Conservation (phyloP, 2,888 invertebrate genomes). For the Amphipoea oculea region DNA sequence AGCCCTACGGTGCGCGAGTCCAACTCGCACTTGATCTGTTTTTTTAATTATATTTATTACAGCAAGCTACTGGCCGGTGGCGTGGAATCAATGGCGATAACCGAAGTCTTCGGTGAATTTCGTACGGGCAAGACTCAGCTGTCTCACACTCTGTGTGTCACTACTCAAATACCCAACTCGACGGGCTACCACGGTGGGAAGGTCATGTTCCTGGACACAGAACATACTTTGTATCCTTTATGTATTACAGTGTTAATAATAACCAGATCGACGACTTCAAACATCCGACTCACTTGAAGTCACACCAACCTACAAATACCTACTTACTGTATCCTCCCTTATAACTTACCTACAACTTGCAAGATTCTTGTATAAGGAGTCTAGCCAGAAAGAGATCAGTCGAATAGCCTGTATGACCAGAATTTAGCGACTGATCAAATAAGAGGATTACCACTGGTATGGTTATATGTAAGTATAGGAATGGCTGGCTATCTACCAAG, state of each 20-base stretch:
- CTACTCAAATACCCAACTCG: conserved; percentile 93
- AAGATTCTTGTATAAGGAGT: background rate
- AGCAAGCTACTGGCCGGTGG: conserved; percentile 95
- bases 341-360: background rate
- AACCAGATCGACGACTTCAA: background rate
- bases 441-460: background rate
- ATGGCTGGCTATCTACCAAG: too few relatives aligned
- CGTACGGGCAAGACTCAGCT: conserved; percentile 95
- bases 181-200: conserved; percentile 94
- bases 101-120: conserved; percentile 96
- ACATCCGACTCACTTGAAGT: background rate
- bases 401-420: background rate
- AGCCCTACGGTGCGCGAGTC: too few relatives aligned
- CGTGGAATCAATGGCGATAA: conserved; percentile 95
- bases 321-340: background rate
- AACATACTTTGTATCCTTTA: conserved; percentile 95
- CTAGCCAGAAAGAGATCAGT: background rate
- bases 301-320: background rate
- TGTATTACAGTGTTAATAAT: background rate
- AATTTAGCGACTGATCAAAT: background rate
- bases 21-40: too few relatives aligned
- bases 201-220: conserved; percentile 95
- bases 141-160: conserved; percentile 95
- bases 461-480: too few relatives aligned
- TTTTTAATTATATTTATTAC: conserved; percentile 44